A percentile compares a stretch with the other conserved stretches of the same genome.
phyloP scores from a whole-genome alignment of 2,113 vertebrate genomes.

The Pogonocichla stellata region DNA sequence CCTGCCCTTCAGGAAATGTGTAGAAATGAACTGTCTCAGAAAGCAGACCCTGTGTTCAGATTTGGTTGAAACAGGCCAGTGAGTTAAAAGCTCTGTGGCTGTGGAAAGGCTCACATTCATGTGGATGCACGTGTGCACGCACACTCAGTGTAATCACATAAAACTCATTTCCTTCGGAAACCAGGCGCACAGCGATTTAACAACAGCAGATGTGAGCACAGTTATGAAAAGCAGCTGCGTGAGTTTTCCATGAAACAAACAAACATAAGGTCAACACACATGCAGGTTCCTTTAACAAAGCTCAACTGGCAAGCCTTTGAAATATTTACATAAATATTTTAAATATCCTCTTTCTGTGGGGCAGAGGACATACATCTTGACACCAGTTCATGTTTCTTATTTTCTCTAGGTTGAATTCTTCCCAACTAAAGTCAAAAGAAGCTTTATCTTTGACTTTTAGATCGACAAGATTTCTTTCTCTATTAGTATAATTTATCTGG shows the following conservation, averaged over 20 bases:
- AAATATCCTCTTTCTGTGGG: constrained; percentile 25
- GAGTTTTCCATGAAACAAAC: constrained; percentile 15
- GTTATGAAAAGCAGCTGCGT: constrained; percentile 44
- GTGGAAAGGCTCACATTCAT: neutral
- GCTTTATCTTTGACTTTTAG: neutral
- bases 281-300: constrained; percentile 27
- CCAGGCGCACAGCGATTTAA: neutral
- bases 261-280: constrained; percentile 37
- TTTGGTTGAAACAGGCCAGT: neutral
- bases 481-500: neutral
- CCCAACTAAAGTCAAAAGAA: neutral
- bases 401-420: neutral
- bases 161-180: constrained; percentile 62
- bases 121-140: neutral
- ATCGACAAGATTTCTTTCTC: neutral
- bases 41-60: neutral
- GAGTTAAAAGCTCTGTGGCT: neutral
- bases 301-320: constrained; percentile 21
- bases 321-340: constrained; percentile 47
- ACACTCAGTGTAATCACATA: constrained; percentile 40
- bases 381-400: neutral
- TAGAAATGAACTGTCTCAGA: accelerated
- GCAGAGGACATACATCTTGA: neutral
- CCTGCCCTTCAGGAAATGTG: neutral
- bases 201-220: constrained; percentile 39